These are phyloP conservation scores for Masnerella sp. DNA, from an alignment of 2,888 invertebrate species.

Conservation along the genomic window DNA sequence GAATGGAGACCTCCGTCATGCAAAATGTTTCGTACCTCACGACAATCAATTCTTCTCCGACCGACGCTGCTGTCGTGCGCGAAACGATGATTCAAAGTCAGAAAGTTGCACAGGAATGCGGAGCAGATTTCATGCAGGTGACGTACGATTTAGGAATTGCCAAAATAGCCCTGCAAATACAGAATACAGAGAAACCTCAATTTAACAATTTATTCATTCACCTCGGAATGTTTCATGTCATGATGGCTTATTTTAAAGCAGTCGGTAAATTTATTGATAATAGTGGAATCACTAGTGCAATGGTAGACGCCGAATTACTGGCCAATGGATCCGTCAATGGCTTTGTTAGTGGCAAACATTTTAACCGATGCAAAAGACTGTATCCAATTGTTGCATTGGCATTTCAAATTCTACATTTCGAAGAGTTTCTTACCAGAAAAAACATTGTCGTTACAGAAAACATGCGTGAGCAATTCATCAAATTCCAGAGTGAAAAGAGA, in stretches of 20 bases:
- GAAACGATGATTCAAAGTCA: constrained; percentile 60
- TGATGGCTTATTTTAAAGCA: constrained; percentile 67
- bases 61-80: constrained; percentile 59
- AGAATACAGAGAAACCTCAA: constrained; percentile 57
- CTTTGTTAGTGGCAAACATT: too few species aligned
- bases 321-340: too few species aligned
- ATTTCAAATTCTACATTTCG: too few species aligned
- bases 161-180: constrained; percentile 64
- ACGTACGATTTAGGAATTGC: constrained; percentile 66
- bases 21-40: constrained; percentile 67
- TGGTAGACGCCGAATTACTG: too few species aligned
- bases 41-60: constrained; percentile 68
- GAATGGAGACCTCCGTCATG: constrained; percentile 53
- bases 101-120: constrained; percentile 56
- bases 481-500: too few species aligned
- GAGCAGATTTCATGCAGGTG: constrained; percentile 55
- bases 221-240: constrained; percentile 63
- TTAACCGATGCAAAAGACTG: too few species aligned
- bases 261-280: too few species aligned
- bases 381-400: too few species aligned
- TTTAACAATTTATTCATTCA: constrained; percentile 65
- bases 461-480: too few species aligned
- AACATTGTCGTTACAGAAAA: too few species aligned
- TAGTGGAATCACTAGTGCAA: too few species aligned
- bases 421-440: too few species aligned